Base-by-base conservation (phyloP, 2,888 invertebrate genomes). In the Liodrosophila aerea region DNA sequence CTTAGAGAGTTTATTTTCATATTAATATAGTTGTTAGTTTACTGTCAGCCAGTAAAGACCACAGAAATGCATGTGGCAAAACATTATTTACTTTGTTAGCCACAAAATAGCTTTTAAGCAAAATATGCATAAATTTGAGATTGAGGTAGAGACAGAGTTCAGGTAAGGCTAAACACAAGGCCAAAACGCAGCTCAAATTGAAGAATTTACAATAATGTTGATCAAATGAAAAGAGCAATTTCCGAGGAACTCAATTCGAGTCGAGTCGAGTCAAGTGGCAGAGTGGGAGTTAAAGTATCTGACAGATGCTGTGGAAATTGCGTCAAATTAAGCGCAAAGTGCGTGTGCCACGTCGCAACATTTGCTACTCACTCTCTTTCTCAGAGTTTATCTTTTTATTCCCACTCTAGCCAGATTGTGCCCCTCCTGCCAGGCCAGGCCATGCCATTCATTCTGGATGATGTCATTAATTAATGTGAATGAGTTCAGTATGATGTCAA, bases 401-500 rank as follows among this genome's bases (percentile, higher is more conserved):
- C 30, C 22, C 29, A 7, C 7, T 12, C 9, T 18, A 45, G 45
- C 39, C 46, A 50, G 37, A 29, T 13, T 36, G 41, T 29, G 33
- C 33, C 50, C 40, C 40, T 13, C 47, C 8, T 4, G 39, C n/a
- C n/a, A n/a, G n/a, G n/a, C n/a, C n/a, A n/a, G n/a, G 58, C 41
- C 43, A 47, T 44, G 39, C 54, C 68, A 52, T 69, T 69, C 70
- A 70, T 46, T 53, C 46, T 57, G 73, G 64, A 82, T 82, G 82
- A 82, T 82, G 82, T 82, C 82, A 82, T 85, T 82, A 82, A 82
- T 82, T 82, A 82, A 82, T 82, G 80, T 77, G 82, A 82, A 82
- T 82, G 82, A 82, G 82, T 84, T 82, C 85, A 84, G 85, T 82
- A 82, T 84, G 81, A 84, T 82, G 81, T 82, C 81, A 82, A 82